These are phyloP conservation scores for Stichodactyla mertensii DNA, from an alignment of 64 coral and sea anemone genomes.

Conservation along the genomic window DNA sequence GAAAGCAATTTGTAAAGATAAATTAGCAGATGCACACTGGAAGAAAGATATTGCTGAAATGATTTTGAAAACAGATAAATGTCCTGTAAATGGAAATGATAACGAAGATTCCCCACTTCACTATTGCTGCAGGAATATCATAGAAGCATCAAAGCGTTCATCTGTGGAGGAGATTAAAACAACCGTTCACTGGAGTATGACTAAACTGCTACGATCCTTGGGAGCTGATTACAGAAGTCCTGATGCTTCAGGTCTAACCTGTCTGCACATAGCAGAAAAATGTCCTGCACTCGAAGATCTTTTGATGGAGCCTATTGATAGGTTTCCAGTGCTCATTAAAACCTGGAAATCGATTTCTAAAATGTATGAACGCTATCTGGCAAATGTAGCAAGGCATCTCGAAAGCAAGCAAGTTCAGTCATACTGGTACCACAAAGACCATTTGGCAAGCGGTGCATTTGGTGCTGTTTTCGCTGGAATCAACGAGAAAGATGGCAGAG, in stretches of 20 bases:
- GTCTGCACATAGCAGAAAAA: not conserved
- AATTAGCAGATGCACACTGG: not conserved
- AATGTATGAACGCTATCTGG: not conserved
- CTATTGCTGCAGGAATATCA: conserved; percentile 1
- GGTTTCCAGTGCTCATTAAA: not conserved
- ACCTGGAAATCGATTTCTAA: not conserved
- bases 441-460: not conserved
- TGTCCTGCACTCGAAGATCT: not conserved
- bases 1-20: not conserved
- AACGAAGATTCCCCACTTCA: not conserved
- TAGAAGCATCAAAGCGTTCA: not conserved
- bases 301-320: not conserved
- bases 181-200: not conserved
- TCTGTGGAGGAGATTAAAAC: not conserved
- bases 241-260: not conserved
- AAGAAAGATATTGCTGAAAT: not conserved
- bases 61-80: not conserved
- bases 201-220: not conserved
- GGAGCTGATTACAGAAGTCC: not conserved
- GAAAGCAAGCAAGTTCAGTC: not conserved
- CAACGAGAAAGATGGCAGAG: conserved; percentile 10
- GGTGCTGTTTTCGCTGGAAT: conserved; percentile 12
- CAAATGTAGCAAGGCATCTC: conserved; percentile 2
- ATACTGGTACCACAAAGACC: not conserved
- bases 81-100: not conserved